phyloP scores from a whole-genome alignment of 2,797 vertebrate genomes.

The Knipowitschia caucasica region DNA sequence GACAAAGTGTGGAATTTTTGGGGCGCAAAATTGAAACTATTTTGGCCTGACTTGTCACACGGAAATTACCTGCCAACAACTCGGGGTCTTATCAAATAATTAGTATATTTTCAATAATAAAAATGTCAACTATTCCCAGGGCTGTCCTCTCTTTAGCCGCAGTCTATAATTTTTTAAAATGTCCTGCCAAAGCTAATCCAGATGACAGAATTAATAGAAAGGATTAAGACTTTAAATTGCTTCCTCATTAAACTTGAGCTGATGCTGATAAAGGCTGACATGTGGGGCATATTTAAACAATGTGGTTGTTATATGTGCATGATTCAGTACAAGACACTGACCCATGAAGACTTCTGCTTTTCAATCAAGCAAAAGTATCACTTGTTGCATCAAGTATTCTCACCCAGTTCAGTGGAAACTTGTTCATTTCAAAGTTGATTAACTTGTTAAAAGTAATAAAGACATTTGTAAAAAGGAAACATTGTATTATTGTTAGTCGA shows the following conservation, averaged over 20 bases:
- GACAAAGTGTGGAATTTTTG: constrained; percentile 38
- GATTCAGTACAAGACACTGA: not conserved
- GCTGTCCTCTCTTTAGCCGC: constrained; percentile 8
- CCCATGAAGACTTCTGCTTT: constrained; percentile 2
- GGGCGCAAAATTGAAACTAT: constrained; percentile 31
- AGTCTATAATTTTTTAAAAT: constrained; percentile 15
- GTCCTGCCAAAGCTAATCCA: constrained; percentile 7
- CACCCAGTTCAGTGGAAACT: constrained; percentile 2
- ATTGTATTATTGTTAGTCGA: no score
- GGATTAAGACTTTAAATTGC: constrained; percentile 8
- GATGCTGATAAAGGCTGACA: not conserved
- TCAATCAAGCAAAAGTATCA: constrained; percentile 4
- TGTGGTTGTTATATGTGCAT: not conserved
- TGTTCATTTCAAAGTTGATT: no score
- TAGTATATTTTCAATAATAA: constrained; percentile 7
- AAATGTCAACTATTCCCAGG: constrained; percentile 15
- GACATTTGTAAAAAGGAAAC: no score
- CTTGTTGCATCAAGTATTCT: not conserved
- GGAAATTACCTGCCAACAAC: constrained; percentile 53
- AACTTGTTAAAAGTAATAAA: no score
- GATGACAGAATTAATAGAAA: constrained; percentile 22
- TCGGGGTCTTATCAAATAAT: constrained; percentile 44
- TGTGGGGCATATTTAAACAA: not conserved
- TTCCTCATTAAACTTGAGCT: not conserved
- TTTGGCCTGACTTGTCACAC: constrained; percentile 34